These are phyloP conservation scores for Coracopsis vasa DNA, from an alignment of 2,113 vertebrate genomes.

Conservation along the genomic window DNA sequence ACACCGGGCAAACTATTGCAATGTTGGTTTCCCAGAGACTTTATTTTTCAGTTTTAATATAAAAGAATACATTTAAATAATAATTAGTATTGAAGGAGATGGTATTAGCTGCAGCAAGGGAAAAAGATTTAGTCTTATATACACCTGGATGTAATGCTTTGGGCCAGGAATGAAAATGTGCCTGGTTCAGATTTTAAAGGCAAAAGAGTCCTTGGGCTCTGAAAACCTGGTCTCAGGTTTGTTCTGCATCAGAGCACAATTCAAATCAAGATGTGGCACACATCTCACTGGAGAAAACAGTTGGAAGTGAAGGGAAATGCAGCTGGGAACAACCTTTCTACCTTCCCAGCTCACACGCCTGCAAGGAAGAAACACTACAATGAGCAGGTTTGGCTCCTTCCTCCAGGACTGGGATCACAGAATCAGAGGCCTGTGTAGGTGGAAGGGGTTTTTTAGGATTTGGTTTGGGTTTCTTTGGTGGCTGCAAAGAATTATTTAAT, in stretches of 20 bases:
- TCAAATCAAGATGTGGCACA: neutral
- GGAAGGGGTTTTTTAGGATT: fast-evolving
- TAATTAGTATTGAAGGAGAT: neutral
- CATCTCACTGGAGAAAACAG: neutral
- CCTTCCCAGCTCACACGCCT: neutral
- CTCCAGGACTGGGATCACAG: fast-evolving
- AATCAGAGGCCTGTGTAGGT: neutral
- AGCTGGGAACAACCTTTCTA: neutral
- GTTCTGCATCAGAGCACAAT: neutral
- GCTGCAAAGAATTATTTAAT: neutral
- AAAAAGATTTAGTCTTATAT: neutral
- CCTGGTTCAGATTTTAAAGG: neutral
- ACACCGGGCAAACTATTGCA: neutral
- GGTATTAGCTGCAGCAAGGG: neutral
- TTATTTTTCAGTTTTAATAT: neutral
- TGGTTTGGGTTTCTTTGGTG: neutral
- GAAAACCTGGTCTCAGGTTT: fast-evolving
- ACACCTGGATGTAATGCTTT: neutral
- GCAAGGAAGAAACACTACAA: neutral
- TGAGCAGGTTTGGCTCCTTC: neutral
- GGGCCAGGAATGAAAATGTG: neutral
- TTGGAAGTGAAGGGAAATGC: neutral
- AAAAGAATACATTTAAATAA: neutral
- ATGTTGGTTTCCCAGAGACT: neutral
- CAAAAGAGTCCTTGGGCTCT: fast-evolving